These are phyloP conservation scores for Leptinotarsa rubiginosa DNA, from an alignment of 2,888 invertebrate species.

Conservation along the genomic window DNA sequence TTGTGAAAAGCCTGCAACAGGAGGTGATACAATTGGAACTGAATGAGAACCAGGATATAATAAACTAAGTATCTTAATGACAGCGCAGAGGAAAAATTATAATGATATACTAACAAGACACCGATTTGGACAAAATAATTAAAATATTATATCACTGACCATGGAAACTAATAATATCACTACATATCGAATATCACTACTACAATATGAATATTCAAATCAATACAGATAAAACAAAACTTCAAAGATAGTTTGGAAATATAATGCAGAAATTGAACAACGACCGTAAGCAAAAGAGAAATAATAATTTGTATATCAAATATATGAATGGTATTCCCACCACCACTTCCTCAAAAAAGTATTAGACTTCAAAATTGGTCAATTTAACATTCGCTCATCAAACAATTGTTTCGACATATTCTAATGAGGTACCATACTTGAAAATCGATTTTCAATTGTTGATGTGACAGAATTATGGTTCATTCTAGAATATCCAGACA, in stretches of 20 bases:
- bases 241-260: slow-evolving; percentile 21
- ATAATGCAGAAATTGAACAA: background rate
- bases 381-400: slow-evolving; percentile 25
- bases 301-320: slow-evolving; percentile 22
- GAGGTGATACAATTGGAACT: background rate
- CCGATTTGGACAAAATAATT: background rate
- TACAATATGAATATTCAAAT: slow-evolving; percentile 23
- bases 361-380: slow-evolving; percentile 20
- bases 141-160: slow-evolving; percentile 23
- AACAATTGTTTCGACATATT: slow-evolving; percentile 27
- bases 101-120: slow-evolving; percentile 20
- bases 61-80: background rate
- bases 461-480: slow-evolving; percentile 25
- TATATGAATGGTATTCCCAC: slow-evolving; percentile 25
- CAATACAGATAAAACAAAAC: slow-evolving; percentile 19
- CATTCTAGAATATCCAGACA: slow-evolving; percentile 16
- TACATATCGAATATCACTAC: slow-evolving; percentile 13
- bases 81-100: slow-evolving; percentile 13
- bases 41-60: background rate
- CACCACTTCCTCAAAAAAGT: slow-evolving; percentile 27
- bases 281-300: slow-evolving; percentile 15
- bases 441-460: slow-evolving; percentile 18
- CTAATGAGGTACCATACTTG: slow-evolving; percentile 10
- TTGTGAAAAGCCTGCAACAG: background rate
- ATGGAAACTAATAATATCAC: background rate